Evolutionary conservation across 1,140 invertebrate species (phyloP), one percentile per base, ranked within the genome.

Genomic region (Macrocentrus cingulum): DNA sequence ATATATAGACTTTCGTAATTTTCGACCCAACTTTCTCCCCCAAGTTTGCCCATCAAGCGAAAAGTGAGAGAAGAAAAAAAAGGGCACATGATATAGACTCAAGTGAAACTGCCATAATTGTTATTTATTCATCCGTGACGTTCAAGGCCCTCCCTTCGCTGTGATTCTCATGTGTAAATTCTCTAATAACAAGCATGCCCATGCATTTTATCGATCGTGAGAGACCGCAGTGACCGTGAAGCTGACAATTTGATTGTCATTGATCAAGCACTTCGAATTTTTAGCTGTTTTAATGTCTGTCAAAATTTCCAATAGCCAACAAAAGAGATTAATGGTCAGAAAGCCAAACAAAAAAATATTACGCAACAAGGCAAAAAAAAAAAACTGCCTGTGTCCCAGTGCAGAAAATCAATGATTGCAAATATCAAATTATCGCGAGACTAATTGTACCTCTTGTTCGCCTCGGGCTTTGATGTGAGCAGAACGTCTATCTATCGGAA

Each of bases 81-180:
- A 19, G 41, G 41, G 19, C 19, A 22, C 44, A 20, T 46, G 44
- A 46, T 22, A 46, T 22, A 46, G 19, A 46, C 22, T 46, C 19
- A 29, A 29, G 44, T 20, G 44, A 46, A 46, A 46, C 44, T 19
- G 3, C 25, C n/a, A 20, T 23, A 46, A 13, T 46, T 6, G 18
- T 11, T 6, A 3, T 18, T 19, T 20, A 46, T 46, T 18, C 18
- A 46, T 46, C 19, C 44, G 19, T 46, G 44, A 19, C 44, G 44
- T 46, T 46, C 44, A 46, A 46, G 44, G 44, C 41, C 20, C 41
- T 42, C 41, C 41, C 41, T 46, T 18, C 18, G 16, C 44, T 23
- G 2, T 46, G 7, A 11, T 46, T 23, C n/a, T n/a, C n/a, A n/a
- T n/a, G 7, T 22, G 7, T 46, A 2, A 20, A 20, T 6, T 1